Evolutionary conservation across 1,140 invertebrate species (phyloP), one percentile per base, ranked within the genome.

Genomic region (Physella acuta): DNA sequence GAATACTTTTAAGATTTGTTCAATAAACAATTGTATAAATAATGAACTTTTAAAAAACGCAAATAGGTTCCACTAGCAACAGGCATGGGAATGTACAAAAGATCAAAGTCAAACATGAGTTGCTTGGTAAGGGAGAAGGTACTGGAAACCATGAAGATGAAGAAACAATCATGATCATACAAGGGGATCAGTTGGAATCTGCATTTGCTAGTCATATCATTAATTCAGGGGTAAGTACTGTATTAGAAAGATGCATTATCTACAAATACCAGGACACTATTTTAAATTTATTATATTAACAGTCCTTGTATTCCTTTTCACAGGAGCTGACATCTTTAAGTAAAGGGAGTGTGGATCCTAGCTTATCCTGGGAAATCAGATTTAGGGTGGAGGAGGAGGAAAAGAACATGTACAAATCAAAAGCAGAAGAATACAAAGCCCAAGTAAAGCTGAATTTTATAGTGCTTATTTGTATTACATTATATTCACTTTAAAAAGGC

Each of bases 121-220:
- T 28, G 17, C n/a, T 60, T 17, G 30, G 28, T 1, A 68, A 60
- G 30, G 82, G 82, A 66, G 82, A 82, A 11, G 78, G 81, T n/a
- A 59, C 70, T n/a, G 60, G 63, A 2, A 58, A 73, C n/a, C 80
- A 79, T 24, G 76, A 69, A 2, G 67, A 78, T 33, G 78, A 81
- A 28, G 73, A 81, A 60, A 79, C 80, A 26, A 84, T 84, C 55
- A 82, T 85, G 80, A 82, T 85, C 30, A 85, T 85, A 53, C 79
- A 82, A 30, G 82, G 83, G 58, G 81, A 80, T 26, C 70, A 78
- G n/a, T 17, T 74, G 11, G 75, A 76, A n/a, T 66, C 64, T 56
- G 51, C 75, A 3, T 76, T 77, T 51, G 71, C 76, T 0, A 73
- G 73, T 1, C 76, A 81, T 53, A 71, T 79, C 5, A 74, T 79